phyloP scores from a whole-genome alignment of 2,113 vertebrate genomes.

The Salvelinus alpinus region DNA sequence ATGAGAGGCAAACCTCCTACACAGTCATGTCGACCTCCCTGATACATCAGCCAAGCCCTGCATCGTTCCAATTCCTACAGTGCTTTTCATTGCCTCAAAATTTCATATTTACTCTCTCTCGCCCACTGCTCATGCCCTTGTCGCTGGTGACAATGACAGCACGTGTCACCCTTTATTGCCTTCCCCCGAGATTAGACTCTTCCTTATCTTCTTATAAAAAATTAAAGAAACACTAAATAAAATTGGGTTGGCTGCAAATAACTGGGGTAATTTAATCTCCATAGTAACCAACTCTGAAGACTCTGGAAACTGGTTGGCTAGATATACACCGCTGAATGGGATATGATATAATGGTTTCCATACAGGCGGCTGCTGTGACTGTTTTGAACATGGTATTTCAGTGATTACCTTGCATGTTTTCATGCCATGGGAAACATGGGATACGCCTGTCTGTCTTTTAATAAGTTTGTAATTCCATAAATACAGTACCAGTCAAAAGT shows the following conservation, averaged over 20 bases:
- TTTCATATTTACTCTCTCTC: constrained; percentile 49
- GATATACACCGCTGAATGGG: background rate
- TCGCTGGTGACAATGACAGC: constrained; percentile 53
- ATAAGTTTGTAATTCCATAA: constrained; percentile 32
- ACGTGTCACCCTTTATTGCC: constrained; percentile 38
- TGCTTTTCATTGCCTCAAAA: constrained; percentile 34
- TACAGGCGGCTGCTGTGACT: background rate
- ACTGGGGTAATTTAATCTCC: constrained; percentile 27
- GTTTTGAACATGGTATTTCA: background rate
- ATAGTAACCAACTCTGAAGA: constrained; percentile 25
- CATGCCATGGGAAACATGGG: too few relatives aligned
- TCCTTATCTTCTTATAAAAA: constrained; percentile 42
- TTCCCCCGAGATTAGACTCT: constrained; percentile 47
- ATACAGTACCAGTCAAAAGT: background rate
- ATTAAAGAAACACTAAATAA: constrained; percentile 47
- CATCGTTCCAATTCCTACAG: constrained; percentile 16
- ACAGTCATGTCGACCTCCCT: constrained; percentile 38
- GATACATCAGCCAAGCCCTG: constrained; percentile 13
- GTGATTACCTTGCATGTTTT: too few relatives aligned
- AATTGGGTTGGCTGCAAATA: constrained; percentile 29
- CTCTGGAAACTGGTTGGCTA: background rate
- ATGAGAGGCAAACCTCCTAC: constrained; percentile 18
- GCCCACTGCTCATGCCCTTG: constrained; percentile 45
- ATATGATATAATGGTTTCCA: background rate
- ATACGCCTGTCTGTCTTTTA: constrained; percentile 22